phyloP scores from a whole-genome alignment of 2,113 vertebrate genomes.

The Corythaeola cristata region DNA sequence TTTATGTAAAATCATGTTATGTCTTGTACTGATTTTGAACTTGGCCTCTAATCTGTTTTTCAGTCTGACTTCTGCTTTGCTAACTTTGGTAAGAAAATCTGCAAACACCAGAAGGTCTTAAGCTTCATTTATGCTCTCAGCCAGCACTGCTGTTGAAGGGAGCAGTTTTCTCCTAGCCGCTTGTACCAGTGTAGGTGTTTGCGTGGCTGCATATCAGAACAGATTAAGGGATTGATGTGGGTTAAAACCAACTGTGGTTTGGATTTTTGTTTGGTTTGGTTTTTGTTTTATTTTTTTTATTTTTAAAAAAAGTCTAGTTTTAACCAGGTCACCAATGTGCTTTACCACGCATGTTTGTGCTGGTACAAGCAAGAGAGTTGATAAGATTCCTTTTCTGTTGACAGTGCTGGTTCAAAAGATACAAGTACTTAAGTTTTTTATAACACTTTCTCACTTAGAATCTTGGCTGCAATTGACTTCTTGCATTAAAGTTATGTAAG shows the following conservation, averaged over 20 bases:
- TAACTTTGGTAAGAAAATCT: slow-evolving; percentile 29
- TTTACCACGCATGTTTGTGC: background rate
- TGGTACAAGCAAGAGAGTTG: background rate
- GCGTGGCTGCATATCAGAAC: slow-evolving; percentile 33
- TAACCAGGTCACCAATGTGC: background rate
- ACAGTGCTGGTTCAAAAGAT: background rate
- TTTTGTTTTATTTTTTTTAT: background rate
- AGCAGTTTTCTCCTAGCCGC: background rate
- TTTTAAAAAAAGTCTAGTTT: background rate
- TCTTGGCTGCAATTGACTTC: background rate
- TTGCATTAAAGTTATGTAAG: background rate
- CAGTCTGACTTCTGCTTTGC: slow-evolving; percentile 8
- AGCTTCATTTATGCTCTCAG: background rate
- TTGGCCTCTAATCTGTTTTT: slow-evolving; percentile 4
- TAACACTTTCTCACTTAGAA: background rate
- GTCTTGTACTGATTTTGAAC: background rate
- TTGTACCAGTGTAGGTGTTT: slow-evolving; percentile 37
- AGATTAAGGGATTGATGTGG: slow-evolving; percentile 8
- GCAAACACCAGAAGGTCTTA: slow-evolving; percentile 44
- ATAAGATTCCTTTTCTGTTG: background rate
- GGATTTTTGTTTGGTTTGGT: background rate
- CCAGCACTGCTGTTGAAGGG: slow-evolving; percentile 10
- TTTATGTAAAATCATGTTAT: background rate
- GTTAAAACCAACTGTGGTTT: slow-evolving; percentile 17
- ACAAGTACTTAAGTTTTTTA: background rate